Conservation (phyloP, 2,113 vertebrate species). For the Heterochromis multidens region DNA sequence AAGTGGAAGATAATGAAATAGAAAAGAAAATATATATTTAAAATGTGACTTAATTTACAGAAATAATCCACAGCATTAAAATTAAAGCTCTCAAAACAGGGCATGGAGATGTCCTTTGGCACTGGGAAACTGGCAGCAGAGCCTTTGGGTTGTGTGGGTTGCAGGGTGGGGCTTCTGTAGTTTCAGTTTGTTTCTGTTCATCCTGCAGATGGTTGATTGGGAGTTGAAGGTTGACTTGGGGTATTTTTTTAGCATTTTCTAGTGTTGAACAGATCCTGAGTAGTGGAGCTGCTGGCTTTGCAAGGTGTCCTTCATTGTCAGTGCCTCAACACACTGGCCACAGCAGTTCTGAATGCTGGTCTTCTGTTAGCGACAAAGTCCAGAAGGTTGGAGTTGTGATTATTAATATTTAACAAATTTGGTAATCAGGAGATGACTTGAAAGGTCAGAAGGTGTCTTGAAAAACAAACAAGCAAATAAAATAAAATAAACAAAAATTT, state of each 20-base stretch:
- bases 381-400: neutral
- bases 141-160: neutral
- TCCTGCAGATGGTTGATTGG: neutral
- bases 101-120: neutral
- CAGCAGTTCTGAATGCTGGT: neutral
- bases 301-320: too few species aligned
- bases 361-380: neutral
- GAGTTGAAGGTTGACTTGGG: neutral
- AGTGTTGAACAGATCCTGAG: neutral
- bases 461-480: neutral
- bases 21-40: neutral
- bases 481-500: too few species aligned
- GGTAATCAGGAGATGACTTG: neutral
- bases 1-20: neutral
- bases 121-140: neutral
- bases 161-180: neutral
- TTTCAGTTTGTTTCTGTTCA: neutral
- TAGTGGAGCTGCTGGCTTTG: too few species aligned
- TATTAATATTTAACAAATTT: neutral
- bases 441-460: too few species aligned
- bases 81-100: neutral
- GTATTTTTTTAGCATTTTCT: neutral
- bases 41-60: neutral
- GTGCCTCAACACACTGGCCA: neutral
- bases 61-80: neutral